Conservation (phyloP, 2,113 vertebrate genomes). For the Cyprinus carpio region DNA sequence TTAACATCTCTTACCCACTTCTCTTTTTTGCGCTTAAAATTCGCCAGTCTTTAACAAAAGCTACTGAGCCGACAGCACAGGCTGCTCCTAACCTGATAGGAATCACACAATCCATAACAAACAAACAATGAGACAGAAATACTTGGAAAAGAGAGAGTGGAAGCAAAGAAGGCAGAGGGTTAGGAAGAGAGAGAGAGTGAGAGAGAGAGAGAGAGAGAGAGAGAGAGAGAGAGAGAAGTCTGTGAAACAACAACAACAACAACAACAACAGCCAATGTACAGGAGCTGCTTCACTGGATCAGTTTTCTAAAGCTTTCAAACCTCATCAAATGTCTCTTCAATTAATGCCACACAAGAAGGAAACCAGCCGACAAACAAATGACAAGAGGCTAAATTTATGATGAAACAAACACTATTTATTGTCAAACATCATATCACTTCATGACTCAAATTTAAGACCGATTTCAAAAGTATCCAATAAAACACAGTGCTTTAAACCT, state of each 20-base stretch:
- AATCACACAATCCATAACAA: constrained; percentile 57
- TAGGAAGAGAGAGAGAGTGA: not conserved
- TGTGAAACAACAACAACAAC: constrained; percentile 24
- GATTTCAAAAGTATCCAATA: not conserved
- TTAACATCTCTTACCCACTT: constrained; percentile 55
- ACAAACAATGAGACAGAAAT: constrained; percentile 33
- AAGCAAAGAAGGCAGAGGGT: not conserved
- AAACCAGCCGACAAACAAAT: constrained; percentile 26
- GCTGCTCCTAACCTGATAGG: constrained; percentile 57
- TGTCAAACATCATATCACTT: constrained; percentile 4
- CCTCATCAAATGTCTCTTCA: not conserved
- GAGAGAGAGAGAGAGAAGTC: not conserved
- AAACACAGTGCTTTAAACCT: not conserved
- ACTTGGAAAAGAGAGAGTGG: constrained; percentile 32
- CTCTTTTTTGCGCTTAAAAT: constrained; percentile 53
- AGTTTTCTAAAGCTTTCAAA: not conserved
- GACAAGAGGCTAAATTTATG: constrained; percentile 39
- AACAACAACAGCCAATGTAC: not conserved
- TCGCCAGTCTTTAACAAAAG: constrained; percentile 54
- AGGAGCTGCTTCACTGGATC: constrained; percentile 17
- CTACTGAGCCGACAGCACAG: constrained; percentile 53
- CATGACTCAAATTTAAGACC: not conserved
- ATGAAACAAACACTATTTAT: constrained; percentile 42
- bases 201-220: constrained; percentile 24
- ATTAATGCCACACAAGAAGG: not conserved